Conservation (phyloP, 2,888 invertebrate species). For the Oxytorus armatus region DNA sequence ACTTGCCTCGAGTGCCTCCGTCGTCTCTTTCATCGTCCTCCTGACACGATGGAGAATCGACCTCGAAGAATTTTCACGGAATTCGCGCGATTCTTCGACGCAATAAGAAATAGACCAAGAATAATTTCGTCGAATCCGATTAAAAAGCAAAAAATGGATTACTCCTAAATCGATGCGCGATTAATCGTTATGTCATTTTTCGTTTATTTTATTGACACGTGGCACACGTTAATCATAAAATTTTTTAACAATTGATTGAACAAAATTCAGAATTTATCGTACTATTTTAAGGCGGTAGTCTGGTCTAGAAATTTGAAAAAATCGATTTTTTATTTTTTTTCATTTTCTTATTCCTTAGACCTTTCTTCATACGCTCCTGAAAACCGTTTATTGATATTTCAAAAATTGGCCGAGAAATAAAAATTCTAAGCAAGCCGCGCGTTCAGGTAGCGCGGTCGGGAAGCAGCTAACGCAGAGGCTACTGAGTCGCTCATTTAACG, state of each 20-base stretch:
- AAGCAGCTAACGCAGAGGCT: too few species aligned
- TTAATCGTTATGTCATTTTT: background rate
- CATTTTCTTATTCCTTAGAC: too few species aligned
- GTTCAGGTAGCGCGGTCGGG: too few species aligned
- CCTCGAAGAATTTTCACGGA: constrained; percentile 49
- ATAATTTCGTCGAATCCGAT: constrained; percentile 9
- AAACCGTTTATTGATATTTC: too few species aligned
- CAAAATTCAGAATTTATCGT: background rate
- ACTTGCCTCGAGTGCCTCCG: constrained; percentile 78
- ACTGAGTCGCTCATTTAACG: too few species aligned
- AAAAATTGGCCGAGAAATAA: too few species aligned
- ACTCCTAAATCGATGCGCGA: background rate
- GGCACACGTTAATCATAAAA: background rate
- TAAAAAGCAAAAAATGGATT: background rate
- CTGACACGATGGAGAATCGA: constrained; percentile 30
- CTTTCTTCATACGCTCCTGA: too few species aligned
- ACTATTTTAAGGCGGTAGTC: too few species aligned
- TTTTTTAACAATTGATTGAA: background rate
- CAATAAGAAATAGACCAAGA: background rate
- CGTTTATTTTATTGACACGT: background rate
- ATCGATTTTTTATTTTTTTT: too few species aligned
- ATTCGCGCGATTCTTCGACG: constrained; percentile 21
- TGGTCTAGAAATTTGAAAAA: too few species aligned
- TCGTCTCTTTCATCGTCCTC: constrained; percentile 47
- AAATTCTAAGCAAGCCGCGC: too few species aligned